phyloP scores from a whole-genome alignment of 2,797 vertebrate genomes.

The Coregonus suidteri region DNA sequence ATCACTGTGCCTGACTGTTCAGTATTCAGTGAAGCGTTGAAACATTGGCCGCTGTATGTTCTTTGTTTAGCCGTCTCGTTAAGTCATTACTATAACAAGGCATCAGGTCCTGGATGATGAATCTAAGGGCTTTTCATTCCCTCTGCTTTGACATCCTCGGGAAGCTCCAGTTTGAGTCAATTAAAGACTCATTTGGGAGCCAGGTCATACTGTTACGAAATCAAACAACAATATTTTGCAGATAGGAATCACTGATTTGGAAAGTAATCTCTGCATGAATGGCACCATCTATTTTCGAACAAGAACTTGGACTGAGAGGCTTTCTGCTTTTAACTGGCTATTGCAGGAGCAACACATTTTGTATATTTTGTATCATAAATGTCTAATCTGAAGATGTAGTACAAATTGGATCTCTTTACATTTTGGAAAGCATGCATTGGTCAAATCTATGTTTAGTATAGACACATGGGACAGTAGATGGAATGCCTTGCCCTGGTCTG shows the following conservation, averaged over 20 bases:
- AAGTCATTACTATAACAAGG: constrained; percentile 34
- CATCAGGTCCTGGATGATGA: no score
- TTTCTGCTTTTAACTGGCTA: no score
- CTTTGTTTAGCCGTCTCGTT: constrained; percentile 40
- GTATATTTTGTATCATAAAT: not conserved
- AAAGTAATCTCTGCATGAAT: not conserved
- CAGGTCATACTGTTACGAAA: not conserved
- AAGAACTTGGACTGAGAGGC: not conserved
- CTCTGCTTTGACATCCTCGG: not conserved
- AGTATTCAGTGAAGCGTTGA: constrained; percentile 27
- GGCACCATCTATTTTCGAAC: not conserved
- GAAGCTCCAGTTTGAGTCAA: not conserved
- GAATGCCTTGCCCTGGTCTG: not conserved
- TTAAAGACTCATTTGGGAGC: constrained; percentile 4
- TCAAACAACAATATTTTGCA: not conserved
- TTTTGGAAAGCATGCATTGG: not conserved
- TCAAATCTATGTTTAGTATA: not conserved
- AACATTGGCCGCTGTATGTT: constrained; percentile 25
- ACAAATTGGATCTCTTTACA: no score
- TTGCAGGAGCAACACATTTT: no score
- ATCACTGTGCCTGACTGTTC: constrained; percentile 1
- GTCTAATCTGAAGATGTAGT: not conserved
- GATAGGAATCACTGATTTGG: not conserved
- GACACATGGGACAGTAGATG: not conserved
- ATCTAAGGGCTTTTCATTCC: no score